Base-by-base conservation (phyloP, 1,140 invertebrate species). In the Heliconius congener region DNA sequence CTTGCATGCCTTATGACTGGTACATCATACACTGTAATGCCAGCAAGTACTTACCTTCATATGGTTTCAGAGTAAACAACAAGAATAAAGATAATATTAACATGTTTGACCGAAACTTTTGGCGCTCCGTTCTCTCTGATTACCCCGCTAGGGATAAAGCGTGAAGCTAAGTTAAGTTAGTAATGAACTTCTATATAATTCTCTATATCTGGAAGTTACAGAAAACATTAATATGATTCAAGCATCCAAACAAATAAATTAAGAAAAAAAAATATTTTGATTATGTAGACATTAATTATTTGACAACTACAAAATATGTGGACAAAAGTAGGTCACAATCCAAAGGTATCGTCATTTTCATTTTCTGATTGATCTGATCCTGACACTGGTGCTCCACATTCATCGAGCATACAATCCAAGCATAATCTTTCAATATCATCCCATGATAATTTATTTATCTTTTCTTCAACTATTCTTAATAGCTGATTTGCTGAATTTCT, bases 371-470 rank as follows among this genome's bases (percentile, higher is more conserved):
- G 78, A n/a, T 88, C 85, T 83, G 80, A 8, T 85, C 84, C 3
- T 77, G 34, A 74, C 81, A 77, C 11, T 71, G 81, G 81, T 86
- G 70, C 60, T 52, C 78, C 81, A 72, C 78, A 77, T 70, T 82
- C 81, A 34, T 88, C 84, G n/a, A 85, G n/a, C 79, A 91, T 76
- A 55, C 87, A 90, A 74, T 89, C 87, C 11, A 83, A 57, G 34
- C 85, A 84, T 57, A 92, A 78, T 71, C 78, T 82, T 52, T 94
- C 91, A 79, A 94, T 85, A 80, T 94, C 93, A 84, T 94, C 92
- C 91, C 88, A 93, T 50, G 93, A 94, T 73, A 94, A 81, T 81
- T 89, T 89, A 46, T 88, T 82, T 76, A 94, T 89, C 75, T 94
- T 93, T n/a, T 91, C 87, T 78, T 92, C 83, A 55, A 92, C 80